Evolutionary conservation across 1,140 invertebrate genomes (phyloP).

Genomic region (Achatina immaculata): DNA sequence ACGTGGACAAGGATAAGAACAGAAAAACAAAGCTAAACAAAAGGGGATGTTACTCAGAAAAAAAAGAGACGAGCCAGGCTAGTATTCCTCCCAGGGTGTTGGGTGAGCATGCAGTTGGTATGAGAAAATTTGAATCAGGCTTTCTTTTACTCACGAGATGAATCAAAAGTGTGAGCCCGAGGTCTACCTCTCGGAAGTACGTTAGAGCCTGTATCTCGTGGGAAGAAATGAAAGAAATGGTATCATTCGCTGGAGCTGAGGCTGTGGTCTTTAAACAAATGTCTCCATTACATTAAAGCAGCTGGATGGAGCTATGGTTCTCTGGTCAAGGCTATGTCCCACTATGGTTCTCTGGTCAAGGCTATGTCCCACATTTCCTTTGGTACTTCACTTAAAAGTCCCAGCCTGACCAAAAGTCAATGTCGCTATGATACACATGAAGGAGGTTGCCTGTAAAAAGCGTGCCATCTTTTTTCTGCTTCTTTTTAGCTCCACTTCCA

Average conservation of each 20-base stretch:
- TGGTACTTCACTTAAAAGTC: background rate
- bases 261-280: too few relatives aligned
- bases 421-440: background rate
- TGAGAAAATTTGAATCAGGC: too few relatives aligned
- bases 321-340: background rate
- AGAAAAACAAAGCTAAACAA: too few relatives aligned
- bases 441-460: background rate
- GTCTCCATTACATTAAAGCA: too few relatives aligned
- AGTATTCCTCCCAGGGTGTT: too few relatives aligned
- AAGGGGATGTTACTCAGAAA: too few relatives aligned
- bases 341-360: background rate
- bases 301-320: background rate
- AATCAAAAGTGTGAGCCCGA: slow-evolving; percentile 55
- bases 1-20: too few relatives aligned
- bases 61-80: too few relatives aligned
- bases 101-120: background rate
- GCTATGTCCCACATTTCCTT: background rate
- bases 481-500: too few relatives aligned
- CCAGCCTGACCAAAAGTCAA: background rate
- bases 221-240: slow-evolving; percentile 36
- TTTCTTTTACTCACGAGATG: slow-evolving; percentile 53
- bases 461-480: too few relatives aligned
- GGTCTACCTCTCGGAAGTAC: slow-evolving; percentile 43
- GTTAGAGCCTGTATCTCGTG: slow-evolving; percentile 45
- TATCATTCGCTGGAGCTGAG: background rate